Conservation (phyloP, 2,888 invertebrate genomes). For the Ptilodon capucinus region DNA sequence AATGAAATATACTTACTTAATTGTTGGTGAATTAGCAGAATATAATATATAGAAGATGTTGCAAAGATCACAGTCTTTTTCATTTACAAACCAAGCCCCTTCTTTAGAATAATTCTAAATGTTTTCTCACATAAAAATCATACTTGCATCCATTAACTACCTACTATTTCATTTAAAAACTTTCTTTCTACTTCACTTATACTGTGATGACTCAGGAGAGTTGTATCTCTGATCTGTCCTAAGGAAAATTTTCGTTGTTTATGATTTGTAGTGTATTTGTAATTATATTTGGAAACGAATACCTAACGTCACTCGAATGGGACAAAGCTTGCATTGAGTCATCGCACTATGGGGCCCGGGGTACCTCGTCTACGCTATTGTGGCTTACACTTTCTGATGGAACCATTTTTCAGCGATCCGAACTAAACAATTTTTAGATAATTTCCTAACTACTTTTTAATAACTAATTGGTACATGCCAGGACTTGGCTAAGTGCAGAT, state of each 20-base stretch:
- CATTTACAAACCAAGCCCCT: slow-evolving; percentile 64
- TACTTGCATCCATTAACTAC: slow-evolving; percentile 64
- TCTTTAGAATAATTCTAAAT: slow-evolving; percentile 42
- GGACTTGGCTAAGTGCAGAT: too few relatives aligned
- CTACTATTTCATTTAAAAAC: slow-evolving; percentile 47
- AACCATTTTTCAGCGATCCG: too few relatives aligned
- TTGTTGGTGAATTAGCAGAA: slow-evolving; percentile 75
- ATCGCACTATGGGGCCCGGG: slow-evolving; percentile 79
- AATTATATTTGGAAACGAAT: slow-evolving; percentile 28
- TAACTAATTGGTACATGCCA: too few relatives aligned
- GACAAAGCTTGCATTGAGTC: slow-evolving; percentile 82
- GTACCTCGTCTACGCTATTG: slow-evolving; percentile 41
- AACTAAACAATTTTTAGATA: background rate
- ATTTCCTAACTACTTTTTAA: too few relatives aligned
- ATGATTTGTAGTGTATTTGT: slow-evolving; percentile 39
- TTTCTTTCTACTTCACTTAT: slow-evolving; percentile 55
- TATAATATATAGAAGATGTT: slow-evolving; percentile 81
- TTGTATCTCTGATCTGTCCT: slow-evolving; percentile 47
- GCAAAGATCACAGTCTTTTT: slow-evolving; percentile 71
- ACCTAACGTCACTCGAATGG: slow-evolving; percentile 56
- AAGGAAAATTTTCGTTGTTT: slow-evolving; percentile 41
- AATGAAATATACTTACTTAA: slow-evolving; percentile 45
- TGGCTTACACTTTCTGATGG: slow-evolving; percentile 42
- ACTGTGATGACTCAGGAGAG: slow-evolving; percentile 81
- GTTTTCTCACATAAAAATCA: slow-evolving; percentile 58